Evolutionary conservation across 2,888 invertebrate genomes (phyloP), one percentile per base, ranked within the genome.

Genomic region (Chaetogeoica ovagalla): DNA sequence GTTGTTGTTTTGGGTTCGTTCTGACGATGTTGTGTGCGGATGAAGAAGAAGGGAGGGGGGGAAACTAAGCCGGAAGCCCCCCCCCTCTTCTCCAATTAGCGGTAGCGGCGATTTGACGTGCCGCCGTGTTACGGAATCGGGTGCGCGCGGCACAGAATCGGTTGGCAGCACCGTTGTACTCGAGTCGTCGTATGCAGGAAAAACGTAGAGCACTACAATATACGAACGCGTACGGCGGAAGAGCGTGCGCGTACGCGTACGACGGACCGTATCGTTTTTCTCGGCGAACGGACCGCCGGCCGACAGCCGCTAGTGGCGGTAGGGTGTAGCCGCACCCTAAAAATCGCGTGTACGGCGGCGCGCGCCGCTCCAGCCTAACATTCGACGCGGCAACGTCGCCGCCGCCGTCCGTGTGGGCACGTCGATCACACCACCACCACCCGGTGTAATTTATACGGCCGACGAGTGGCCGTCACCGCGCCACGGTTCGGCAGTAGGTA

Each of bases 301-400:
- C 48, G 21, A 43, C n/a, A 48, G 68, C 8, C 9, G 21, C 30
- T 23, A 52, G 69, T 55, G 52, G 30, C 55, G 59, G 43, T 43
- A 60, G 59, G 71, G 39, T 30, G 30, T 71, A 43, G 71, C 71
- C 59, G 59, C 71, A 71, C 71, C 59, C 70, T 71, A 71, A n/a
- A 57, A 59, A 52, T 21, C 57, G 57, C 70, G 11, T 17, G 23
- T 23, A 17, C 71, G 59, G 57, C 11, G 13, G 15, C 43, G 57
- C 70, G 55, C 55, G 37, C 43, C 43, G 43, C 43, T 9, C 43
- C 43, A 7, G 43, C 43, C 9, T 6, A 43, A 8, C 21, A 9
- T 7, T 7, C 23, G 48, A 13, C 1, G 13, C 70, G 70, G 70
- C 69, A 69, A 69, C 69, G 69, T 69, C 69, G 69, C 69, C 17